Conservation (phyloP, 2,113 vertebrate species). For the Lucifuga dentata region DNA sequence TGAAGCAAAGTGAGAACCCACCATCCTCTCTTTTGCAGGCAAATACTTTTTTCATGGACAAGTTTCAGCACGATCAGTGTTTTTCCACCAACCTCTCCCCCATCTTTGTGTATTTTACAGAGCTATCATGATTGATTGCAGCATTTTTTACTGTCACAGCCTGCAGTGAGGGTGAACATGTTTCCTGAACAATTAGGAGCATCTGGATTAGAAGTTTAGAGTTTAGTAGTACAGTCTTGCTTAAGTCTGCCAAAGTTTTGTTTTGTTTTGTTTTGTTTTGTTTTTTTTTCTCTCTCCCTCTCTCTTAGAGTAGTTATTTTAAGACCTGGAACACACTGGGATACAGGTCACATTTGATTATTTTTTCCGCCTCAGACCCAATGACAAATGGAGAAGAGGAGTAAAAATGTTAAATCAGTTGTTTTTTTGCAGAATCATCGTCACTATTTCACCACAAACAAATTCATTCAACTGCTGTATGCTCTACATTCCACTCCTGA, state of each 20-base stretch:
- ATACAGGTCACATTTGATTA: slow-evolving; percentile 27
- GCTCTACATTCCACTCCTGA: not conserved
- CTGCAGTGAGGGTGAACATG: slow-evolving; percentile 55
- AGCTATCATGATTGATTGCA: slow-evolving; percentile 69
- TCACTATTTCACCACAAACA: slow-evolving; percentile 2
- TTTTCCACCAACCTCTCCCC: slow-evolving; percentile 46
- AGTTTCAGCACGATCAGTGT: slow-evolving; percentile 63
- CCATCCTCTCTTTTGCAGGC: slow-evolving; percentile 32
- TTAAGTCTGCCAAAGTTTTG: slow-evolving; percentile 36
- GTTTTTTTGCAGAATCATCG: no score
- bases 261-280: slow-evolving; percentile 53
- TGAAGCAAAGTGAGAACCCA: slow-evolving; percentile 22
- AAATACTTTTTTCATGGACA: slow-evolving; percentile 62
- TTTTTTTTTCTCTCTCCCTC: no score
- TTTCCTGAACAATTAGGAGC: slow-evolving; percentile 63
- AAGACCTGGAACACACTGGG: slow-evolving; percentile 18
- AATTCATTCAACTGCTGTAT: slow-evolving; percentile 3
- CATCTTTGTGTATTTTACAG: slow-evolving; percentile 53
- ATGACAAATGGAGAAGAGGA: slow-evolving; percentile 24
- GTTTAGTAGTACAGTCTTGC: slow-evolving; percentile 35
- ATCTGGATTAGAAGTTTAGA: slow-evolving; percentile 60
- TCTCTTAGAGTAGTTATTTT: slow-evolving; percentile 60
- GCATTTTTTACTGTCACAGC: slow-evolving; percentile 72
- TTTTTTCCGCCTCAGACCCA: slow-evolving; percentile 47
- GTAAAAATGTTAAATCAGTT: no score